phyloP scores from a whole-genome alignment of 1,140 invertebrate species.

The Aethina tumida region DNA sequence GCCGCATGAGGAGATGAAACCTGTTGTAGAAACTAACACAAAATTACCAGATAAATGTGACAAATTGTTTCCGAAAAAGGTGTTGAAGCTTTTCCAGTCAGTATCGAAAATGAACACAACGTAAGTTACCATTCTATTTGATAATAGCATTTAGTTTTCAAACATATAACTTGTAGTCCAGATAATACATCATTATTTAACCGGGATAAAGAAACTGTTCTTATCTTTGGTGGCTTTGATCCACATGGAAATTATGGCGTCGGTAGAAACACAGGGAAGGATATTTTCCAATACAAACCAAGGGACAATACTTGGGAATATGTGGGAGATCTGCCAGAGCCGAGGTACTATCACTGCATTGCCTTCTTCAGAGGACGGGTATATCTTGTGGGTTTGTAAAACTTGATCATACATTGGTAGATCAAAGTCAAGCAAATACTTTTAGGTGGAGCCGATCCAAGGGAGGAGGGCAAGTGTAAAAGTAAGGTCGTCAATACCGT shows the following conservation, averaged over 20 bases:
- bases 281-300: conserved; percentile 45
- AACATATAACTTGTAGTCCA: neutral
- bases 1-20: no score
- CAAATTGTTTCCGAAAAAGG: no score
- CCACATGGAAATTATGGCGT: conserved; percentile 42
- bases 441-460: conserved; percentile 48
- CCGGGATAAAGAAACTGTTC: conserved; percentile 42
- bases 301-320: conserved; percentile 46
- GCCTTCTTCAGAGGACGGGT: conserved; percentile 45
- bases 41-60: no score
- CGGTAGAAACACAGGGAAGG: conserved; percentile 43
- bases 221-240: conserved; percentile 50
- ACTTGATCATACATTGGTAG: conserved; percentile 1
- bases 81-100: no score
- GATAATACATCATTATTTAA: conserved; percentile 41
- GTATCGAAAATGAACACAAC: no score
- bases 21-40: no score
- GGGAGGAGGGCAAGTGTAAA: conserved; percentile 41
- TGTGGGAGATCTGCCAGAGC: conserved; percentile 47
- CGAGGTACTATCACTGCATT: conserved; percentile 47
- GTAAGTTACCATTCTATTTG: no score
- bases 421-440: neutral
- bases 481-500: conserved; percentile 44
- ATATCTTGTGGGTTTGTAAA: conserved; percentile 43
- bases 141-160: no score